These are phyloP conservation scores for Epinephelus fuscoguttatus DNA, from an alignment of 2,113 vertebrate species.

Conservation along the genomic window DNA sequence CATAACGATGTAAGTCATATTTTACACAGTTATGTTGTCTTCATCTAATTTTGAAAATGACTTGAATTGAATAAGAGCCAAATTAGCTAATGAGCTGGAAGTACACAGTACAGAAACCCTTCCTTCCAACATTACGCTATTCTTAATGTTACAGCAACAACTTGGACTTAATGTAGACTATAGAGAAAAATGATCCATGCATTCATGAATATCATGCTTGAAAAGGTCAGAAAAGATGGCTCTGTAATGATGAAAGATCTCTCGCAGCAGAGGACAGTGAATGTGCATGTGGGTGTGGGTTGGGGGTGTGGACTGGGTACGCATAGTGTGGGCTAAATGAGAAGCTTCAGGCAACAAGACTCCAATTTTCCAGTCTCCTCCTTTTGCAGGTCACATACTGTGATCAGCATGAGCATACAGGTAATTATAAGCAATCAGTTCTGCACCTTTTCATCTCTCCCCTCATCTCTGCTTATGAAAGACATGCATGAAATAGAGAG, in stretches of 20 bases:
- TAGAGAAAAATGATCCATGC: conserved; percentile 43
- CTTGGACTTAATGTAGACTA: conserved; percentile 41
- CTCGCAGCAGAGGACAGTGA: not conserved
- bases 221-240: conserved; percentile 60
- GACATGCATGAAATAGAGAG: conserved; percentile 18
- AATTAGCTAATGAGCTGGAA: conserved; percentile 43
- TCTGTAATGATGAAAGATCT: conserved; percentile 50
- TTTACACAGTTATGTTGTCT: conserved; percentile 2
- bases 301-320: not conserved
- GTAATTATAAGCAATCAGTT: conserved; percentile 60
- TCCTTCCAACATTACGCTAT: conserved; percentile 6
- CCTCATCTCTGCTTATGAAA: conserved; percentile 32
- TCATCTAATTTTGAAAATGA: conserved; percentile 20
- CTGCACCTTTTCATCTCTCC: conserved; percentile 31
- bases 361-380: conserved; percentile 39
- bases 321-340: conserved; percentile 40
- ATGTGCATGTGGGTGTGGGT: not conserved
- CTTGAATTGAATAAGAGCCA: conserved; percentile 20
- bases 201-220: conserved; percentile 40
- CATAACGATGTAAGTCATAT: not conserved
- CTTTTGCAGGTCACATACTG: conserved; percentile 41
- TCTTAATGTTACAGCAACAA: conserved; percentile 23
- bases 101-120: conserved; percentile 6
- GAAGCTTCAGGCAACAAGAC: conserved; percentile 41
- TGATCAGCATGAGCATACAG: conserved; percentile 42